Conservation (phyloP, 2,113 vertebrate species). For the Cariama cristata region DNA sequence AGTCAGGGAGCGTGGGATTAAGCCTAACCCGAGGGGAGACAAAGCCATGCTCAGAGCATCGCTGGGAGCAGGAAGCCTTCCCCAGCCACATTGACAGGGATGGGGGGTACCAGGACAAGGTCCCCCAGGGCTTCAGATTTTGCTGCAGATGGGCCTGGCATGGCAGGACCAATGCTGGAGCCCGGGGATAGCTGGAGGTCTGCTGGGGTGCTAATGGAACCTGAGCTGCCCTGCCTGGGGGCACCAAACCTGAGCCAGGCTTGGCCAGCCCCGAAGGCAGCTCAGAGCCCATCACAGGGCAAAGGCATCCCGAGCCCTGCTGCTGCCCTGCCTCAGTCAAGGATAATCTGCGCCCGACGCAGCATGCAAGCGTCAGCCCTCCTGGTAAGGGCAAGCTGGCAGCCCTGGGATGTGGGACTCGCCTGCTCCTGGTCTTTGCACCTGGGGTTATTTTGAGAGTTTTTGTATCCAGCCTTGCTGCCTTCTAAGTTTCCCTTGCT, state of each 20-base stretch:
- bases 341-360: fast-evolving
- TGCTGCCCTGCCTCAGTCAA: background rate
- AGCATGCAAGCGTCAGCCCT: fast-evolving
- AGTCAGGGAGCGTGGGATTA: background rate
- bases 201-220: background rate
- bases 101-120: background rate
- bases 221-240: background rate
- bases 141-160: background rate
- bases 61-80: background rate
- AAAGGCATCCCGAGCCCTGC: background rate
- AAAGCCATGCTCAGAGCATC: background rate
- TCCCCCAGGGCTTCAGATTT: background rate
- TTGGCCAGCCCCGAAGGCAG: background rate
- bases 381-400: background rate
- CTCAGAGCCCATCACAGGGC: fast-evolving
- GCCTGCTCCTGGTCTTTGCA: background rate
- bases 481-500: background rate
- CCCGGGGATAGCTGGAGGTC: background rate
- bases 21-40: background rate
- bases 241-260: background rate
- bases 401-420: background rate
- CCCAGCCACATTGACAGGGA: background rate
- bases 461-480: background rate
- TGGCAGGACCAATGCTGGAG: fast-evolving
- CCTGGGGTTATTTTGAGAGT: background rate